Base-by-base conservation (phyloP, 2,888 invertebrate genomes). In the Pteria penguin region DNA sequence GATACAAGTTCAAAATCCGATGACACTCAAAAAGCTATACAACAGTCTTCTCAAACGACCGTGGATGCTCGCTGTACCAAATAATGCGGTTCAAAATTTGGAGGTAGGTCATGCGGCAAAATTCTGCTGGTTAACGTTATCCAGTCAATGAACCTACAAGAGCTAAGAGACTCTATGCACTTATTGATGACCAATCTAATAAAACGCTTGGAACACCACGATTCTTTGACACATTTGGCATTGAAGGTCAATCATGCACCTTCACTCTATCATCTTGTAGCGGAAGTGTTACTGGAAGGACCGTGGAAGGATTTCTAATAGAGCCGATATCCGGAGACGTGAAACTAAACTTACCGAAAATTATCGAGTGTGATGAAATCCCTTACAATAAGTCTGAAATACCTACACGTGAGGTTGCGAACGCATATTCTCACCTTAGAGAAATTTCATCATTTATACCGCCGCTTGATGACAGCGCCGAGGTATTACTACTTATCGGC, bases 161-260 rank as follows among this genome's bases (percentile, higher is more conserved):
- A 29, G 27, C 75, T 27, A 27, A 57, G 36, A 22, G 4, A 22
- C 22, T 8, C 8, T 74, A 74, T 45, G 78, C 76, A 2, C 63
- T 75, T 14, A 52, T 78, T 18, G 78, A 80, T 58, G 76, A 78
- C 31, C 81, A 81, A 27, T 74, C 66, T 27, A 78, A 81, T 24
- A 33, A 58, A n/a, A 71, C 75, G 14, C 55, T 77, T 24, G 76
- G 65, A 14, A 63, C 29, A 4, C 26, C 60, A 22, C 32, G 36
- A 14, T 52, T 68, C n/a, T 66, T 29, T 31, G 36, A 33, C 24
- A 14, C n/a, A 18, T 52, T 66, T 1, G 45, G 14, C 27, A 11
- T 65, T 1, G 33, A 24, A 2, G 2, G 45, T 27, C 33, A 33
- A 45, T 22, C 29, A 52, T 24, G 31, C n/a, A 26, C 58, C 8